phyloP scores from a whole-genome alignment of 2,113 vertebrate genomes.

The Etheostoma spectabile region DNA sequence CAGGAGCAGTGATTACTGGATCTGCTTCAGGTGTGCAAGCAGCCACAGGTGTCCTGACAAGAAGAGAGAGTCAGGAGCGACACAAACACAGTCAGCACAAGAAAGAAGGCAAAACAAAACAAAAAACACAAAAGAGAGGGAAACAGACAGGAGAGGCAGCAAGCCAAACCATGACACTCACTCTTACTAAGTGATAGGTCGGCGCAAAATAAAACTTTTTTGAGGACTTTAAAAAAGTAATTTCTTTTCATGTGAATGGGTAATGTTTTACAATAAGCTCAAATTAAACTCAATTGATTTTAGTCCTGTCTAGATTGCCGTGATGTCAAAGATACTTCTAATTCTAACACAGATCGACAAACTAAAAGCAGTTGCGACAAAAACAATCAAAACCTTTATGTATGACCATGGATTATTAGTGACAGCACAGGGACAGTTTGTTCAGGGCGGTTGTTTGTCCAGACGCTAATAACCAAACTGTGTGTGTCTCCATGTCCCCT shows the following conservation, averaged over 20 bases:
- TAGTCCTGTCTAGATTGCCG: background rate
- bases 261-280: background rate
- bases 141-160: no score
- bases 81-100: no score
- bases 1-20: no score
- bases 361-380: constrained; percentile 9
- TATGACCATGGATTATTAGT: constrained; percentile 58
- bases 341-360: background rate
- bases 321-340: constrained; percentile 27
- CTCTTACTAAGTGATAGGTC: background rate
- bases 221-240: background rate
- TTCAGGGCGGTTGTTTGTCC: background rate
- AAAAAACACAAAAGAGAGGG: no score
- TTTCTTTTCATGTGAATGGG: background rate
- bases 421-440: constrained; percentile 23
- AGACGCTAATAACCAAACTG: constrained; percentile 65
- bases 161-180: background rate
- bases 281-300: constrained; percentile 25
- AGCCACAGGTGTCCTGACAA: no score
- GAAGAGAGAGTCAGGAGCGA: no score
- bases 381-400: constrained; percentile 53
- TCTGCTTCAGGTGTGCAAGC: no score
- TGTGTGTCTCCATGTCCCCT: constrained; percentile 67
- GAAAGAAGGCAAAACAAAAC: no score
- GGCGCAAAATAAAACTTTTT: constrained; percentile 7